These are phyloP conservation scores for Diplodus sargus DNA, from an alignment of 2,797 vertebrate species.

Conservation along the genomic window DNA sequence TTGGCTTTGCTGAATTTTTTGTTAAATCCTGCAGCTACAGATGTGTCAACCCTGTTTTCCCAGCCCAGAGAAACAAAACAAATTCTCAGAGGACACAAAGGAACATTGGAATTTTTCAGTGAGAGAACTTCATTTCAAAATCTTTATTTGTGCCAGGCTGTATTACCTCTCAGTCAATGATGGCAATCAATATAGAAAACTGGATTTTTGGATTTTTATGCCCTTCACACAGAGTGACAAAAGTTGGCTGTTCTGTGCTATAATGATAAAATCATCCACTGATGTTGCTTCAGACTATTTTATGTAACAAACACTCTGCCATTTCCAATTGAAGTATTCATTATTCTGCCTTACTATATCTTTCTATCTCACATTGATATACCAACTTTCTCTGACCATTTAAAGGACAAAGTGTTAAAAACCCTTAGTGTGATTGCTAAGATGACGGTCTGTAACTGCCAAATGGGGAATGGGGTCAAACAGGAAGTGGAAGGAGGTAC, in stretches of 20 bases:
- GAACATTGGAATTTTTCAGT: background rate
- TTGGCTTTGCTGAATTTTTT: background rate
- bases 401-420: background rate
- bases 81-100: background rate
- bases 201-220: slow-evolving; percentile 17
- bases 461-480: slow-evolving; percentile 7
- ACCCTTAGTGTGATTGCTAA: background rate
- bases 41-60: background rate
- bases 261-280: background rate
- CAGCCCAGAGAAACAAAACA: background rate
- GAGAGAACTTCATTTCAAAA: background rate
- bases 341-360: background rate
- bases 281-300: background rate
- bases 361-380: background rate
- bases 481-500: slow-evolving; percentile 4
- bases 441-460: slow-evolving; percentile 14
- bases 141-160: background rate
- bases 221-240: background rate
- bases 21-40: background rate
- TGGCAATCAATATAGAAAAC: background rate
- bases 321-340: background rate
- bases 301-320: background rate
- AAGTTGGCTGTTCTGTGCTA: background rate
- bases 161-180: background rate
- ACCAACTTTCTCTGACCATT: background rate